Evolutionary conservation across 2,797 vertebrate species (phyloP), one percentile per base, ranked within the genome.

Genomic region (Chromobotia macracanthus): DNA sequence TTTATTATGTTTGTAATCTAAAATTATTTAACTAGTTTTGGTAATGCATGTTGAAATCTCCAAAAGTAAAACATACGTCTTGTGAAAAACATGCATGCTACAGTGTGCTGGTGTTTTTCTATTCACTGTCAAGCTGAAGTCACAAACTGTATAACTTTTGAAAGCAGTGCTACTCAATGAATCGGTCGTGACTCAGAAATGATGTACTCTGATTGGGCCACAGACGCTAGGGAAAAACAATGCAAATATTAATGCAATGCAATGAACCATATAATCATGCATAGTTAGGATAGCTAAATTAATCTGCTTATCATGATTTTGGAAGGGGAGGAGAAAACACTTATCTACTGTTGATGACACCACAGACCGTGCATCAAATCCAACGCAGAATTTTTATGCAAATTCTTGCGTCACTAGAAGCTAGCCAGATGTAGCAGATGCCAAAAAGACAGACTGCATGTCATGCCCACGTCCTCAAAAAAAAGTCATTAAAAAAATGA

Each of bases 231-330:
- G 23, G 23, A 61, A 61, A 28, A 61, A 61, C 58, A 31, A 61
- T 28, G 58, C 58, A 61, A 61, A 61, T 61, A 61, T 61, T 31
- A 61, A 61, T n/a, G n/a, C n/a, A 61, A 61, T 61, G 23, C 25
- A 31, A 16, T 15, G 25, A 61, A 31, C 21, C 58, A 31, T 31
- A 16, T 28, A 61, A 61, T 61, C 25, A 61, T 31, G 23, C 23
- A 61, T 18, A 28, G 5, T 28, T 61, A 31, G 58, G 12, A 60
- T 12, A 61, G 58, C 58, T 16, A 61, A 61, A 61, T 61, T 61
- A 61, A 61, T 61, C 25, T 61, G 5, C 15, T 61, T 61, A 61
- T 61, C 58, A 13, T n/a, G 56, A 58, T 58, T 58, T 58, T 58
- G 25, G 15, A 25, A 31, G 58, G 41, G 41, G 58, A 60, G 23